These are phyloP conservation scores for Listronotus oregonensis DNA, from an alignment of 1,140 invertebrate genomes.

Conservation along the genomic window DNA sequence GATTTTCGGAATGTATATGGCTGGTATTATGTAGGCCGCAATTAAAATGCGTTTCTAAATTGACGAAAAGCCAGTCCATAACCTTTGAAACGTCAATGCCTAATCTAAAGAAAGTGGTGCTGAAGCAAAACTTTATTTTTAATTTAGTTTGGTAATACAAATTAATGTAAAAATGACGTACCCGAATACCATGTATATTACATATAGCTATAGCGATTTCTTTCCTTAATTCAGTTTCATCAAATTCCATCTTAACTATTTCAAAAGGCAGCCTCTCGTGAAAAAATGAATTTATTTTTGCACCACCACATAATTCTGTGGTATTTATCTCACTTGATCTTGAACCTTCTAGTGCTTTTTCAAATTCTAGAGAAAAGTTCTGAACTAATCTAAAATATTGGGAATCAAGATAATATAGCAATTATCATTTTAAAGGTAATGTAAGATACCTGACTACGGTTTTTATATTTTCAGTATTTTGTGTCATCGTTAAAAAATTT, in stretches of 20 bases:
- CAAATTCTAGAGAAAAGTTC: slow-evolving; percentile 95
- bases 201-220: slow-evolving; percentile 99
- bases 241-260: slow-evolving; percentile 98
- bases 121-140: too few relatives aligned
- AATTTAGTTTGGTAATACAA: too few relatives aligned
- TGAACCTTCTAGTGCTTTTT: slow-evolving; percentile 96
- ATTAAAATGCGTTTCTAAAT: too few relatives aligned
- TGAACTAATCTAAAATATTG: slow-evolving; percentile 90
- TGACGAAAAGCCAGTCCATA: too few relatives aligned
- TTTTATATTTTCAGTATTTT: slow-evolving; percentile 24
- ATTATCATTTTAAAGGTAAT: neutral
- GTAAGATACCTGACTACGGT: slow-evolving; percentile 17
- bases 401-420: neutral
- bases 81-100: too few relatives aligned
- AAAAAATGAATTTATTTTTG: slow-evolving; percentile 98
- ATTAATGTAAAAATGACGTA: slow-evolving; percentile 49
- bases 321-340: slow-evolving; percentile 94
- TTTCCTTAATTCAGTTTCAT: slow-evolving; percentile 95
- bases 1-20: too few relatives aligned
- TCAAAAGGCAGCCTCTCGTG: slow-evolving; percentile 99
- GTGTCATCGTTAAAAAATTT: slow-evolving; percentile 8
- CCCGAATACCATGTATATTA: slow-evolving; percentile 94
- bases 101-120: too few relatives aligned
- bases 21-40: too few relatives aligned
- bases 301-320: slow-evolving; percentile 96